phyloP scores from a whole-genome alignment of 2,797 vertebrate genomes.

The Adrianichthys oophorus region DNA sequence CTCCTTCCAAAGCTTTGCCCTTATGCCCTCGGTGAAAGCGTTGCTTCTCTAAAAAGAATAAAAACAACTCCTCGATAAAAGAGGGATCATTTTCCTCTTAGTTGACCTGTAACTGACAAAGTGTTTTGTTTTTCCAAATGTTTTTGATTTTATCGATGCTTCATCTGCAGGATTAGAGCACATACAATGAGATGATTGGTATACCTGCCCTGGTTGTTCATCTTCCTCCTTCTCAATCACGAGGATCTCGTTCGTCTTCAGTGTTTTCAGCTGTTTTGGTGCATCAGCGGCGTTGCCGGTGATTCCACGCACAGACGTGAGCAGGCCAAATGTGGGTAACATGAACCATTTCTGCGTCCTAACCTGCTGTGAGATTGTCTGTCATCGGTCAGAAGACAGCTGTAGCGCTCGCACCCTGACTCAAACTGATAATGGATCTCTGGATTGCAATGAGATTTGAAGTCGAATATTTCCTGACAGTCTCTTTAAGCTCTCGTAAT shows the following conservation, averaged over 20 bases:
- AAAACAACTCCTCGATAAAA: constrained; percentile 51
- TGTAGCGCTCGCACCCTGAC: constrained; percentile 46
- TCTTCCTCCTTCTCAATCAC: constrained; percentile 37
- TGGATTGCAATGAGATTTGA: constrained; percentile 40
- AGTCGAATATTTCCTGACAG: constrained; percentile 49
- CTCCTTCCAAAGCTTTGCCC: constrained; percentile 52
- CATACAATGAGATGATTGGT: background rate
- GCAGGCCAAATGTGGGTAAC: constrained; percentile 72
- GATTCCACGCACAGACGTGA: constrained; percentile 44
- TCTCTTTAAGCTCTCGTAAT: constrained; percentile 41
- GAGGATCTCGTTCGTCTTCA: constrained; percentile 32
- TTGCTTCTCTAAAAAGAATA: constrained; percentile 39
- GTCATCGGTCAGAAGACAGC: constrained; percentile 68
- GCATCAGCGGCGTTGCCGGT: constrained; percentile 52
- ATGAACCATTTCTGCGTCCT: constrained; percentile 66
- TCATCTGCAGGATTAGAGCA: background rate
- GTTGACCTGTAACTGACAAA: constrained; percentile 45
- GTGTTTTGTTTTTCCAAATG: constrained; percentile 1
- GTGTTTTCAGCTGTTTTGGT: constrained; percentile 72
- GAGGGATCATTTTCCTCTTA: constrained; percentile 60
- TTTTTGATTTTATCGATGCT: background rate
- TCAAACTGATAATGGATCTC: constrained; percentile 56
- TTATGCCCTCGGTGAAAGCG: constrained; percentile 44
- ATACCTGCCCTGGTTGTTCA: constrained; percentile 12
- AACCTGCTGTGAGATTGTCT: constrained; percentile 59